Evolutionary conservation across 2,888 invertebrate genomes (phyloP), one percentile per base, ranked within the genome.

Genomic region (Bibio marci): DNA sequence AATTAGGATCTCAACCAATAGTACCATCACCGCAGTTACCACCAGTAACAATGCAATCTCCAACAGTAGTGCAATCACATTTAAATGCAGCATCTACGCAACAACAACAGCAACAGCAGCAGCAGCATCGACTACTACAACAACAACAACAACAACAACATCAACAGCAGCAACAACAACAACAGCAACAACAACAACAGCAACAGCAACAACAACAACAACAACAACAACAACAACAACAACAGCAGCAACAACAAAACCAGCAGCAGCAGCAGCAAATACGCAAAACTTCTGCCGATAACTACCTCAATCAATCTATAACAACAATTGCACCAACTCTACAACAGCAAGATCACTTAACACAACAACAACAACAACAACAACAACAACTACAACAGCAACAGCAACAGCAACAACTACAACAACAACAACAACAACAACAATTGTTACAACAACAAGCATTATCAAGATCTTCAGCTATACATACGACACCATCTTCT

Each of bases 161-260:
- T 1, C 45, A 47, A 31, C 48, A 48, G 18, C 49, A 51, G 14
- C 30, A 30, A 30, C 30, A 22, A 47, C 57, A 67, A 47, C 67
- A 66, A 49, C 60, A 63, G 54, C 65, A 66, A 48, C 11, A 28
- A 17, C 17, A n/a, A 12, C 11, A 3, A 33, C 27, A 8, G 30
- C 37, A 26, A 36, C 35, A 28, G 8, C 31, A 31, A 32, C 37
- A 33, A 32, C 44, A 49, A 1, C 45, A 47, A 30, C 48, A 48
- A 18, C 49, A 51, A 13, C 30, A 30, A 22, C 30, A 30, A 47
- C 57, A 67, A 47, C 67, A 66, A 49, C 60, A 63, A 54, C 65
- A 66, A 48, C 11, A 13, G 22, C 36, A 17, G 33, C 6, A 6
- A 33, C 7, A 33, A n/a, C n/a, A n/a, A n/a, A n/a, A n/a, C n/a